These are phyloP conservation scores for Drosophila hydei DNA, from an alignment of 1,140 invertebrate genomes.

Conservation along the genomic window DNA sequence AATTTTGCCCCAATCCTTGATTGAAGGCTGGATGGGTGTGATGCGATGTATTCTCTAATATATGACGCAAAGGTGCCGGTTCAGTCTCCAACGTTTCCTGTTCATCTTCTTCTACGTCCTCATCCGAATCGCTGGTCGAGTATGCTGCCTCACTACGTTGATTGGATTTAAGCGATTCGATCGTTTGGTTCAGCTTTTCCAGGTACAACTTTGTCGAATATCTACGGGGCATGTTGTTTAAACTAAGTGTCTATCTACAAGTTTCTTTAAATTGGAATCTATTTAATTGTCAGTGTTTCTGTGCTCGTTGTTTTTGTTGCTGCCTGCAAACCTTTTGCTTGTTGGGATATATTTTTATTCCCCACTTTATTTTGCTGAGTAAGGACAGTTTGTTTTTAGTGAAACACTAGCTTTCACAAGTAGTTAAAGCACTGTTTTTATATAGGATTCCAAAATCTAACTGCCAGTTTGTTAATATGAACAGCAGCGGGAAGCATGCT, in stretches of 20 bases:
- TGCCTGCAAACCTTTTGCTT: background rate
- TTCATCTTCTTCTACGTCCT: conserved; percentile 15
- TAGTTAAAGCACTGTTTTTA: background rate
- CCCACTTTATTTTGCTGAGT: background rate
- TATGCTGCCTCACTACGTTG: background rate
- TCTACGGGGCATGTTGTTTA: conserved; percentile 50
- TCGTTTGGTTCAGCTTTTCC: conserved; percentile 19
- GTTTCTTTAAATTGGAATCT: background rate
- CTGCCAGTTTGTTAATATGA: conserved; percentile 22
- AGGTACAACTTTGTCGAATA: conserved; percentile 14
- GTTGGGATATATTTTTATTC: too few relatives aligned
- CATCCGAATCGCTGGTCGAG: background rate
- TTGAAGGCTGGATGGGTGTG: conserved; percentile 22
- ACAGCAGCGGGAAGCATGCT: conserved; percentile 3
- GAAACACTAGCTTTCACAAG: too few relatives aligned
- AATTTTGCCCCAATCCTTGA: conserved; percentile 24
- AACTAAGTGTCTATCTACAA: background rate
- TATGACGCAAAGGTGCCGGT: background rate
- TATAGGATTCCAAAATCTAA: conserved; percentile 10
- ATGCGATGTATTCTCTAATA: conserved; percentile 38
- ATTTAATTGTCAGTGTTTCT: background rate
- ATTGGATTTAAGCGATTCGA: background rate
- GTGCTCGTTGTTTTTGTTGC: background rate
- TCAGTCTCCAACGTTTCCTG: background rate
- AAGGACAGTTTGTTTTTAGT: background rate